Base-by-base conservation (phyloP, 2,113 vertebrate species). In the Laterallus jamaicensis region DNA sequence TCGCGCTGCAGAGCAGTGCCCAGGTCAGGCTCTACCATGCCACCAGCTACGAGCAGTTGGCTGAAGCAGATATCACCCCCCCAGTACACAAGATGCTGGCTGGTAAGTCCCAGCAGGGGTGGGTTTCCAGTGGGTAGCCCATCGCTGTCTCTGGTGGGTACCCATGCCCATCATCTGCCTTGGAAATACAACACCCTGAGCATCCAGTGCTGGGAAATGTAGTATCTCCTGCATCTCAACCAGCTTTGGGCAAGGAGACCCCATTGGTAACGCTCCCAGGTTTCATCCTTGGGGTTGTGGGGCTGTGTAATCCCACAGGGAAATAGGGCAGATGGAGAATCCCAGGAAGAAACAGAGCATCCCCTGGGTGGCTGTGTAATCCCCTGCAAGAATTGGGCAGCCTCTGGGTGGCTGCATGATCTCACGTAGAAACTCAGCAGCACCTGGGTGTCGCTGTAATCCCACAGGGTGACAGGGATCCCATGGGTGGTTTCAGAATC, bases 11-110 rank as follows among this genome's bases (percentile, higher is more conserved):
- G 97, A 98, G 99, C 93, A 99, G 99, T 0, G 99, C 99, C n/a
- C 99, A 99, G 78, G 99, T 99, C 62, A 97, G 98, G 59, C 98
- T 99, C 10, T 99, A 99, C 97, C 99, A 99, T 11, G 96, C 99
- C 90, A 98, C 98, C 96, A 99, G 98, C 93, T 99, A 98, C 63
- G 99, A 99, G 95, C 99, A 98, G 97, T 97, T 99, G 97, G 98
- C 98, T 0, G 99, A 99, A 95, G 99, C 99, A 0, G 99, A 99
- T 2, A 98, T 99, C 95, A 99, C 99, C 6, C 99, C 99, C 2
- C 99, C 99, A 0, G 99, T 99, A 81, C 99, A 99, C 98, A 99
- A 99, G 98, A 99, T 99, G 99, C 98, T 99, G 0, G 99, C 99
- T 85, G 99, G 99, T 99, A 95, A 95, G 93, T 78, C 60, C 42